Conservation (phyloP, 2,888 invertebrate species). For the Pterostichus niger region DNA sequence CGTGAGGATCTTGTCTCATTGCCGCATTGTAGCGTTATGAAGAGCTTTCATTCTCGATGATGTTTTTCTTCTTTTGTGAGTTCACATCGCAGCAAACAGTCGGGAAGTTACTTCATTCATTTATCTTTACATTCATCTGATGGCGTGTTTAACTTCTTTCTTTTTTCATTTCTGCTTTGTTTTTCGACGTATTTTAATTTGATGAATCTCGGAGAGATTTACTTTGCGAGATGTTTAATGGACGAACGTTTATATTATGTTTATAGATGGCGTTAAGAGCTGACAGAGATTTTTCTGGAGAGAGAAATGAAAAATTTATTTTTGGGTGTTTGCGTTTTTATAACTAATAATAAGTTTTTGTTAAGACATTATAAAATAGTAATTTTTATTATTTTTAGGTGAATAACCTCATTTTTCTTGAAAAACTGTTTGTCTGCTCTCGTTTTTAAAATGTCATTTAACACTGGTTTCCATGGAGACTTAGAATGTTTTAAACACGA, state of each 20-base stretch:
- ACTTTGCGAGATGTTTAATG: slow-evolving; percentile 11
- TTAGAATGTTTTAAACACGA: too few relatives aligned
- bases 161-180: slow-evolving; percentile 12
- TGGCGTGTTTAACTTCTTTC: slow-evolving; percentile 35
- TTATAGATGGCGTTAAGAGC: slow-evolving; percentile 13
- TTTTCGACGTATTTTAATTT: slow-evolving; percentile 2
- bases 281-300: neutral
- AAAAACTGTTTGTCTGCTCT: too few relatives aligned
- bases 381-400: too few relatives aligned
- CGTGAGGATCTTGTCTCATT: slow-evolving; percentile 30
- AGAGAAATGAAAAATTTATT: neutral
- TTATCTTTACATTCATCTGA: slow-evolving; percentile 24
- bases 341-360: too few relatives aligned
- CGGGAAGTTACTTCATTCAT: slow-evolving; percentile 22
- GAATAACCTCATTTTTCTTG: too few relatives aligned
- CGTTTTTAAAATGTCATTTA: too few relatives aligned
- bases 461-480: too few relatives aligned
- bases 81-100: slow-evolving; percentile 11
- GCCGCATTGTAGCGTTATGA: slow-evolving; percentile 17
- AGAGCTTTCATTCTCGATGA: slow-evolving; percentile 57
- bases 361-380: too few relatives aligned
- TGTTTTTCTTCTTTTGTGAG: slow-evolving; percentile 52
- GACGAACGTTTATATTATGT: neutral
- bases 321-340: neutral
- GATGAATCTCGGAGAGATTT: slow-evolving; percentile 6